Base-by-base conservation (phyloP, 2,888 invertebrate species). In the Drosophila mimica region DNA sequence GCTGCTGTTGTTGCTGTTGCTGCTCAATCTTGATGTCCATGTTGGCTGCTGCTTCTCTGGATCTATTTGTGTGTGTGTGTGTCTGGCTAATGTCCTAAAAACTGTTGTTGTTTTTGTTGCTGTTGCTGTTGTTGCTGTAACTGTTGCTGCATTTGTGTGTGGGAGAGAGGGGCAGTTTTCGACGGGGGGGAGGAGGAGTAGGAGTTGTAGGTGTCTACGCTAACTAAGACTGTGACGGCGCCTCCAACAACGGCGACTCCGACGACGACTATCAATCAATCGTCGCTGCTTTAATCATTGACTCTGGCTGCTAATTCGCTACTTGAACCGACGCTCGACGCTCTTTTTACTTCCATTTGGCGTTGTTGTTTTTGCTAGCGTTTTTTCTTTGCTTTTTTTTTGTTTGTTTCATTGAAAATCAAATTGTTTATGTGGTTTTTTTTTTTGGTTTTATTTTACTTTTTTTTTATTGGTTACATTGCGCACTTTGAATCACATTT, bases 11-110 rank as follows among this genome's bases (percentile, higher is more conserved):
- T 11, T 79, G 79, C 49, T 82, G 81, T 8, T 97, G 97, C 67
- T 90, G 86, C 83, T 93, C 93, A 87, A 93, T 92, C 83, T 92
- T 92, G 87, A 92, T 91, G 81, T 92, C 92, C 92, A 92, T 92
- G 65, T 70, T 89, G 76, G 69, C 66, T 67, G 48, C 43, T 64
- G 28, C 49, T 25, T 53, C 28, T 52, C 49, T 25, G 30, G 15
- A 20, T 9, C 33, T 56, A n/a, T 40, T 20, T 25, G 43, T 79
- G 59, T 69, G 74, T 76, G 48, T 61, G n/a, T 57, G 52, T 53
- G 33, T 57, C 40, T 57, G 67, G 62, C 65, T 72, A 66, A 53
- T 69, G 59, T 60, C 49, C 69, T 80, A 73, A 64, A 63, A 69
- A 61, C 69, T 80, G 69, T 60, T 74, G 70, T 40, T 51, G 30